Percentiles rank a stretch among this genome's conserved stretches.
Evolutionary conservation across 2,888 invertebrate genomes (phyloP).

Genomic region (Branchellion lobata): DNA sequence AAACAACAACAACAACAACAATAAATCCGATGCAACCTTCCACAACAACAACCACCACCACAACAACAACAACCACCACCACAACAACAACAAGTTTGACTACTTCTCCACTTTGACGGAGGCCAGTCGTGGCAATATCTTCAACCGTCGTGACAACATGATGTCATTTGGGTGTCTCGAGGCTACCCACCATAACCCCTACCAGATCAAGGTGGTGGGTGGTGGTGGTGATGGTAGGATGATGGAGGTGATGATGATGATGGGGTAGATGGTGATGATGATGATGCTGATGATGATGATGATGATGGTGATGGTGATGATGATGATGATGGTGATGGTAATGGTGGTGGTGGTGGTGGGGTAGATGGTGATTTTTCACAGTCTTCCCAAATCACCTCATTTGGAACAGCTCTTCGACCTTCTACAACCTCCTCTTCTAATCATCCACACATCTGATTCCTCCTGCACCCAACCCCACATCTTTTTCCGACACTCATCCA

Average conservation of each 20-base stretch:
- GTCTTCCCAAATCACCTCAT: too few relatives aligned
- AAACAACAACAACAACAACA: too few relatives aligned
- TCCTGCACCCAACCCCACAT: neutral
- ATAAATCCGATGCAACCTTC: too few relatives aligned
- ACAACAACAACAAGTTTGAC: conserved; percentile 52
- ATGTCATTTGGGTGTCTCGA: conserved; percentile 78
- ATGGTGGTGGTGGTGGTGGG: neutral
- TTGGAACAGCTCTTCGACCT: too few relatives aligned
- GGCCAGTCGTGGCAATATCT: conserved; percentile 67
- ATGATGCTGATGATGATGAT: conserved; percentile 33
- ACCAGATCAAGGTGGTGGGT: conserved; percentile 81
- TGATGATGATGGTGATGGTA: conserved; percentile 15
- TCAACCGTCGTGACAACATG: conserved; percentile 88
- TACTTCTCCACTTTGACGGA: conserved; percentile 51
- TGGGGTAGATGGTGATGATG: conserved; percentile 19
- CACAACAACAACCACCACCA: conserved; percentile 57
- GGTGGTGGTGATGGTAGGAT: too few relatives aligned
- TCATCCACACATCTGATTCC: neutral
- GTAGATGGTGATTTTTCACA: neutral
- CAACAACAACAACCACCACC: conserved; percentile 62
- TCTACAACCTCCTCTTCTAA: neutral
- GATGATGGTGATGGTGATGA: conserved; percentile 11
- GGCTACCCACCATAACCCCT: conserved; percentile 92
- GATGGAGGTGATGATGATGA: too few relatives aligned
- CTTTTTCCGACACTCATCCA: neutral